Base-by-base conservation (phyloP, 2,113 vertebrate species). In the Odocoileus hemionus region DNA sequence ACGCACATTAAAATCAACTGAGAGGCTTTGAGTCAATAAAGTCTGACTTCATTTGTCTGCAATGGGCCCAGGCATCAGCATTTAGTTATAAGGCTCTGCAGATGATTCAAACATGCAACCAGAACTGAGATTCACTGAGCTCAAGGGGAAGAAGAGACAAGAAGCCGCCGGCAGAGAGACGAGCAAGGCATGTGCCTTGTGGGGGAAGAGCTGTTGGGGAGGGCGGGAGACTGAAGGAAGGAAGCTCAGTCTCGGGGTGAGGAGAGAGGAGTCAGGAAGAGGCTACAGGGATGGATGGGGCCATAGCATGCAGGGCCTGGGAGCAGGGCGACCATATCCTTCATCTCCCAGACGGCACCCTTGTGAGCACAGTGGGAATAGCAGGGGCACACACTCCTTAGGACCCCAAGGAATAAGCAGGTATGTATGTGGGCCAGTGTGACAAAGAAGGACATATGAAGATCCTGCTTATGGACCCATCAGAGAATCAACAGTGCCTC, bases 311-410 rank as follows among this genome's bases (percentile, higher is more conserved):
- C 33, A 14, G 13, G 64, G n/a, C 19, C 61, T 23, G 4, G 1
- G 16, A 25, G 47, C 0, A 28, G 30, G 9, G n/a, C 0, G 1
- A 25, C 25, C 58, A 3, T 2, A 15, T 11, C 0, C 6, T 4
- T 5, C 0, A 6, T n/a, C 80, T 79, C 54, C n/a, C 16, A 47
- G 21, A 21, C 6, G 13, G 7, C 16, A 26, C 19, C 50, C 79
- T 17, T 16, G 5, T 21, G 30, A 54, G 36, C 30, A 86, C 1
- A 6, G 47, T 1, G 5, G 26, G 16, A 17, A 84, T 4, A 1
- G 36, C 13, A 13, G 1, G 6, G 2, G 26, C 28, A 26, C 11
- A 16, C 1, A 3, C 2, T 5, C 9, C 57, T 13, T 5, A n/a
- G 70, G 78, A 13, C 3, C 7, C 26, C 67, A 19, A 15, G 1